Base-by-base conservation (phyloP, 92 coral and sea anemone genomes). In the Siderastrea radians region DNA sequence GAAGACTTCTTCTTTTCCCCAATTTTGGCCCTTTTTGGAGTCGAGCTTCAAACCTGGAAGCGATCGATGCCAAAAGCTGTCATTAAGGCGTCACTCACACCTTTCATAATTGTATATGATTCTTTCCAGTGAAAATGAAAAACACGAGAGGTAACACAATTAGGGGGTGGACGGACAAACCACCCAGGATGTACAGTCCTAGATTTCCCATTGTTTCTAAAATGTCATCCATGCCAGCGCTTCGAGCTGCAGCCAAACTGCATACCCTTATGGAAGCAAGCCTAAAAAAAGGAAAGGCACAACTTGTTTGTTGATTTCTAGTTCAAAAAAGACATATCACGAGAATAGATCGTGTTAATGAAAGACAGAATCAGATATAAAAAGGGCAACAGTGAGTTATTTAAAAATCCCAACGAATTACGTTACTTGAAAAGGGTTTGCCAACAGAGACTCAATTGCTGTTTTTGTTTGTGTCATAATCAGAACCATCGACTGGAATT, bases 11-110 rank as follows among this genome's bases (percentile, higher is more conserved):
- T n/a, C n/a, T n/a, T n/a, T n/a, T n/a, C n/a, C n/a, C n/a, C n/a
- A n/a, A n/a, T n/a, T n/a, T 52, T 52, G 3, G n/a, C n/a, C n/a
- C n/a, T n/a, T n/a, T n/a, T n/a, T n/a, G n/a, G n/a, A n/a, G n/a
- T n/a, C n/a, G n/a, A n/a, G n/a, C n/a, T 52, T 51, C 91, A 48
- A 72, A 92, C 97, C 97, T 94, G 58, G 97, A 94, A 64, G 92
- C n/a, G n/a, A n/a, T n/a, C 85, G 55, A 91, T 94, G 4, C 98
- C 98, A 87, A 94, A 94, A 5, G 98, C 98, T 2, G 98, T 94
- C 46, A 94, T 73, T 76, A 94, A 72, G 54, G 98, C 98, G 44
- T 91, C 91, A 45, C 91, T 82, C 72, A 94, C 67, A 26, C 93
- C 95, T 60, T 69, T 75, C 78, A 94, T 83, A 73, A 86, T 92